These are phyloP conservation scores for Poecilus cupreus DNA, from an alignment of 2,888 invertebrate genomes.

Conservation along the genomic window DNA sequence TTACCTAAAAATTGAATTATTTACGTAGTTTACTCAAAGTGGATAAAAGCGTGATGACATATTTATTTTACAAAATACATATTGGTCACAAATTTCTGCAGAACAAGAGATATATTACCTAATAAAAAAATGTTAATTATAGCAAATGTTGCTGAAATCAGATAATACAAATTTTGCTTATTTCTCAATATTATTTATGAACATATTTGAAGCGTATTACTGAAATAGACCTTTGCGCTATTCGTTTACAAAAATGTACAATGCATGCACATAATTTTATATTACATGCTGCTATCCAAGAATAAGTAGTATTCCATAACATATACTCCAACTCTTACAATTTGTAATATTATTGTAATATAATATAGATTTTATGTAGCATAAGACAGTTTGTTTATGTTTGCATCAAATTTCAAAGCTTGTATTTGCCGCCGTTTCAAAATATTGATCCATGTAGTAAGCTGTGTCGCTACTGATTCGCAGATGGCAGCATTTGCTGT, in stretches of 20 bases:
- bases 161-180: not conserved
- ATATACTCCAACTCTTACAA: no score
- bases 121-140: no score
- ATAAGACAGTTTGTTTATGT: not conserved
- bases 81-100: no score
- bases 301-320: no score
- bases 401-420: not conserved
- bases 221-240: not conserved
- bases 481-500: not conserved
- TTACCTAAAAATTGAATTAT: no score
- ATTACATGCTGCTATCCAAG: not conserved
- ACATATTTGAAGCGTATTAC: not conserved
- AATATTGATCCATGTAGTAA: not conserved
- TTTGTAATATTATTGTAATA: no score
- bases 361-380: no score
- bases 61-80: no score
- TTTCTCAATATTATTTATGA: not conserved
- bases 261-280: not conserved
- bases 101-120: no score
- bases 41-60: no score
- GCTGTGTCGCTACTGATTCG: not conserved
- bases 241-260: not conserved
- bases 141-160: no score
- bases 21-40: no score
- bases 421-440: not conserved